Evolutionary conservation across 2,888 invertebrate species (phyloP), one percentile per base, ranked within the genome.

Genomic region (Bellardia bayeri): DNA sequence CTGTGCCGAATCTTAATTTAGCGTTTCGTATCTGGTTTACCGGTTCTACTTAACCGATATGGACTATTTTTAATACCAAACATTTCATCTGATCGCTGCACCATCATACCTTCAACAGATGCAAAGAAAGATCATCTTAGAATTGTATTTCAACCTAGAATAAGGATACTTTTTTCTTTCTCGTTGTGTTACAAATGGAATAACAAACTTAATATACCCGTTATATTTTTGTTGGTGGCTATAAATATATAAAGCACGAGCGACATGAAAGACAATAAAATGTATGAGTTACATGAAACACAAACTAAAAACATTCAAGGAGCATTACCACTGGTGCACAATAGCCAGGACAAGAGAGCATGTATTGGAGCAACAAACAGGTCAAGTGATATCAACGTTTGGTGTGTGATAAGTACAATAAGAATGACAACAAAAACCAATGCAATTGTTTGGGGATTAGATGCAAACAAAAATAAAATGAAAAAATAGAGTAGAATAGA

Each of bases 301-400:
- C 6, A 54, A 63, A 51, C 40, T 54, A 23, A 68, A 75, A 61
- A 0, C 30, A 66, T 66, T n/a, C 58, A 56, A 64, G 66, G 11
- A 13, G n/a, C 40, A 61, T 82, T 58, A 51, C 40, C 40, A 76
- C 72, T 72, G 33, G 42, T 51, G 51, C 33, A 72, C 81, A 81
- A 54, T 64, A 13, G 42, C 51, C 54, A 42, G 78, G 33, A 42
- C 54, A 45, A 9, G 40, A 51, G 45, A 14, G 1, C n/a, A 37
- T 69, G 40, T 58, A 33, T 7, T 11, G 30, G 6, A 71, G 58
- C n/a, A 64, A 14, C 54, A 81, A 71, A 75, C 68, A 33, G 75
- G 75, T 76, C 75, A 82, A 82, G 75, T 76, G 75, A 49, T 69
- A 69, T 75, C 42, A 68, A 69, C 68, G 16, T 76, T 68, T 68